Evolutionary conservation across 2,113 vertebrate species (phyloP).

Genomic region (Clarias batrachus): DNA sequence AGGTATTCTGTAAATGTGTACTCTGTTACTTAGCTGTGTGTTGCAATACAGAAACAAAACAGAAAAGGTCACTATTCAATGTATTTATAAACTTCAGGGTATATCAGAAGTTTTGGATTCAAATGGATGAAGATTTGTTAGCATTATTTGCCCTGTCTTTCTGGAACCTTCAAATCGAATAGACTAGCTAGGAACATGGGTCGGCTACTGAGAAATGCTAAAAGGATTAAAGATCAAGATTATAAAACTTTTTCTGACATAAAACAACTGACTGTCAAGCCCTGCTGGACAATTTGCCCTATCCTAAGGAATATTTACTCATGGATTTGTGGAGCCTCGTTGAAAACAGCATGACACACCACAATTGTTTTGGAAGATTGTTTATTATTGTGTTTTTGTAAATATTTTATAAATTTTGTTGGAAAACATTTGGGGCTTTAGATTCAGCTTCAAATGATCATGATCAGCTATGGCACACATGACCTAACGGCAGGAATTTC

Average conservation of each 20-base stretch:
- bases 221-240: neutral
- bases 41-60: neutral
- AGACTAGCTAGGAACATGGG: neutral
- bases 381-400: slow-evolving; percentile 37
- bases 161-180: slow-evolving; percentile 47
- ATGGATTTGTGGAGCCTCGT: slow-evolving; percentile 61
- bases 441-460: neutral
- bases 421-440: neutral
- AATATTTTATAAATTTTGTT: slow-evolving; percentile 26
- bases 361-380: slow-evolving; percentile 81
- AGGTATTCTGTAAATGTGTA: neutral
- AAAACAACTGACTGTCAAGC: slow-evolving; percentile 63
- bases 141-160: slow-evolving; percentile 61
- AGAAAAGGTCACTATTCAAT: neutral
- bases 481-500: slow-evolving; percentile 1
- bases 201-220: neutral
- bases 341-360: slow-evolving; percentile 98
- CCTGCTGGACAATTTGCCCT: slow-evolving; percentile 44
- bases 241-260: slow-evolving; percentile 62
- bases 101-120: neutral
- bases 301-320: slow-evolving; percentile 48
- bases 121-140: neutral
- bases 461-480: neutral
- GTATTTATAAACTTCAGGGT: neutral
- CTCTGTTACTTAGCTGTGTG: neutral